Evolutionary conservation across 2,797 vertebrate species (phyloP).

Genomic region (Eutrigla gurnardus): DNA sequence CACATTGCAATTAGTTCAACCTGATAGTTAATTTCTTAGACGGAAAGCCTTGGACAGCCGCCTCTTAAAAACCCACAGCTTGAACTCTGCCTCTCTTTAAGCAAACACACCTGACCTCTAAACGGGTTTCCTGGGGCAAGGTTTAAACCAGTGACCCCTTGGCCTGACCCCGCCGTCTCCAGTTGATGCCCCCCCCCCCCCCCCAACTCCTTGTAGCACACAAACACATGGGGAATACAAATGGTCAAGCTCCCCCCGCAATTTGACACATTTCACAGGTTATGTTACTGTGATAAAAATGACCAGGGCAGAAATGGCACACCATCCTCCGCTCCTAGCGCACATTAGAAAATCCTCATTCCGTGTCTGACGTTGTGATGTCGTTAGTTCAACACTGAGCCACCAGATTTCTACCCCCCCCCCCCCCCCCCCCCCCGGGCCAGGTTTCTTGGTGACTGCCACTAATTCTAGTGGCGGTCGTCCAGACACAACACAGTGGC

Average conservation of each 20-base stretch:
- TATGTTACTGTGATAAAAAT: slow-evolving; percentile 34
- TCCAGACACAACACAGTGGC: slow-evolving; percentile 63
- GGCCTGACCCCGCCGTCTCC: slow-evolving; percentile 69
- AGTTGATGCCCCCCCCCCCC: slow-evolving; percentile 53
- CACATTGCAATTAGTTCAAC: slow-evolving; percentile 70
- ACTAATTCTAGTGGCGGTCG: slow-evolving; percentile 61
- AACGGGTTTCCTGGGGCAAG: slow-evolving; percentile 72
- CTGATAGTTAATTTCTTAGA: slow-evolving; percentile 68
- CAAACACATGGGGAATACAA: slow-evolving; percentile 34
- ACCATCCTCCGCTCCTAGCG: slow-evolving; percentile 1
- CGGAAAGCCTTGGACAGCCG: slow-evolving; percentile 70
- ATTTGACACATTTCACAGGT: slow-evolving; percentile 38
- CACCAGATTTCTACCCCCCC: slow-evolving; percentile 1
- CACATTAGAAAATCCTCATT: slow-evolving; percentile 4
- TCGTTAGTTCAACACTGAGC: slow-evolving; percentile 43
- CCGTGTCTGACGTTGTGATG: slow-evolving; percentile 33
- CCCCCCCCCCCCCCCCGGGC: background rate
- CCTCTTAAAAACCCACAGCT: slow-evolving; percentile 65
- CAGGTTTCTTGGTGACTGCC: slow-evolving; percentile 25
- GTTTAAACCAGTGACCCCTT: slow-evolving; percentile 77
- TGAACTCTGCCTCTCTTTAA: slow-evolving; percentile 76
- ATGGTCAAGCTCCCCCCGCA: slow-evolving; percentile 27
- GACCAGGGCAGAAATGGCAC: slow-evolving; percentile 13
- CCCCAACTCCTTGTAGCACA: slow-evolving; percentile 27
- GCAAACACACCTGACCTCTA: slow-evolving; percentile 82